These are phyloP conservation scores for Chloroceryle inda DNA, from an alignment of 2,797 vertebrate genomes.

Conservation along the genomic window DNA sequence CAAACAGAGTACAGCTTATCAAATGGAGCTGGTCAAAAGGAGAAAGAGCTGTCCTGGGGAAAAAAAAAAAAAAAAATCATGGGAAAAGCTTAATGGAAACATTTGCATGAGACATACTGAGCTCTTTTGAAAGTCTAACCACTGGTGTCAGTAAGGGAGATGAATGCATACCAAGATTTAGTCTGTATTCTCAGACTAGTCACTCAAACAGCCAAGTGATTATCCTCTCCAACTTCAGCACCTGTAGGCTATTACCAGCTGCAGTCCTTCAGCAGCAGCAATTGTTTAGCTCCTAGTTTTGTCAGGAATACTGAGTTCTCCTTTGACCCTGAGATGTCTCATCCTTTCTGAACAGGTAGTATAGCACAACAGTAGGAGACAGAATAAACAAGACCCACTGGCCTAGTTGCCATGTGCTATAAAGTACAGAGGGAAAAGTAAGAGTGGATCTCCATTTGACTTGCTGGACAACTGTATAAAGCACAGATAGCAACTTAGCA, in stretches of 20 bases:
- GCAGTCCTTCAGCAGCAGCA: not conserved
- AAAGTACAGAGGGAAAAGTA: not conserved
- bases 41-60: not conserved
- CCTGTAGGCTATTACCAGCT: not conserved
- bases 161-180: not conserved
- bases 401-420: not conserved
- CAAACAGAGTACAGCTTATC: not conserved
- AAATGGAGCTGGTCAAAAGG: not conserved
- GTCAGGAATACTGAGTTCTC: not conserved
- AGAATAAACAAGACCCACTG: not conserved
- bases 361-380: not conserved
- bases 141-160: not conserved
- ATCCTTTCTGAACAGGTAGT: not conserved
- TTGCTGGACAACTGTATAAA: not conserved
- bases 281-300: not conserved
- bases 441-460: not conserved
- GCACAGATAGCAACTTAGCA: not conserved
- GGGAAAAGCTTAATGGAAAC: slow-evolving; percentile 14
- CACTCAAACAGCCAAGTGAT: not conserved
- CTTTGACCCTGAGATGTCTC: not conserved
- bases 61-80: not conserved
- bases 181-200: not conserved
- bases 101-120: not conserved
- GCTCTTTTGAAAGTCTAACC: not conserved
- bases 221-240: not conserved